Evolutionary conservation across 2,113 vertebrate genomes (phyloP).

Genomic region (Planiliza haematocheilus): DNA sequence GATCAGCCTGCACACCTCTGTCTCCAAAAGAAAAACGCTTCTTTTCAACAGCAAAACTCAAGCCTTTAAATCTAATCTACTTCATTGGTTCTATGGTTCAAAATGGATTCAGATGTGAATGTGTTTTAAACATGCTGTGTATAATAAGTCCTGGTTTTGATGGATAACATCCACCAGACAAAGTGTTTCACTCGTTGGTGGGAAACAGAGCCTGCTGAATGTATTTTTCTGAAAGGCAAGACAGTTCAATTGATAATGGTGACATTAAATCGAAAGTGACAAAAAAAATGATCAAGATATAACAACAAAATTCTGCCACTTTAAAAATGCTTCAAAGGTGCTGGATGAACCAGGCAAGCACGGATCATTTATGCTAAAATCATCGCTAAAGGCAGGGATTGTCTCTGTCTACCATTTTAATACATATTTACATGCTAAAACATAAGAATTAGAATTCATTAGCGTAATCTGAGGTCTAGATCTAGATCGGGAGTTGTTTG

Average conservation of each 20-base stretch:
- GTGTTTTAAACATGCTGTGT: background rate
- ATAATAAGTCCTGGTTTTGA: conserved; percentile 1
- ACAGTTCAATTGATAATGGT: conserved; percentile 33
- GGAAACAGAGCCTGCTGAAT: conserved; percentile 28
- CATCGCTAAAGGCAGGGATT: conserved; percentile 79
- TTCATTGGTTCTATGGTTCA: background rate
- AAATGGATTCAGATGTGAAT: background rate
- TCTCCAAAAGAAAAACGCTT: background rate
- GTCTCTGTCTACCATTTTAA: conserved; percentile 79
- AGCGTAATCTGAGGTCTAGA: conserved; percentile 82
- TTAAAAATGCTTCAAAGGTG: conserved; percentile 72
- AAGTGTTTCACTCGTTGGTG: conserved; percentile 14
- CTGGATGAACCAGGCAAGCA: conserved; percentile 54
- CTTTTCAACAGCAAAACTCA: background rate
- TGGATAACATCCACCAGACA: conserved; percentile 24
- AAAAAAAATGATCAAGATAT: conserved; percentile 51
- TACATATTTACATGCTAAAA: conserved; percentile 85
- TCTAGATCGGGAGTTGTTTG: conserved; percentile 85
- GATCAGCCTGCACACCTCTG: background rate
- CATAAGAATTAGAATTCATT: conserved; percentile 87
- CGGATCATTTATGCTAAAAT: conserved; percentile 68
- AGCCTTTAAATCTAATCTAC: background rate
- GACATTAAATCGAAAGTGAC: conserved; percentile 26
- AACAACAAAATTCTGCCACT: conserved; percentile 30
- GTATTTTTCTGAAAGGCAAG: conserved; percentile 35